Base-by-base conservation (phyloP, 2,797 vertebrate species). In the Lacerta agilis region DNA sequence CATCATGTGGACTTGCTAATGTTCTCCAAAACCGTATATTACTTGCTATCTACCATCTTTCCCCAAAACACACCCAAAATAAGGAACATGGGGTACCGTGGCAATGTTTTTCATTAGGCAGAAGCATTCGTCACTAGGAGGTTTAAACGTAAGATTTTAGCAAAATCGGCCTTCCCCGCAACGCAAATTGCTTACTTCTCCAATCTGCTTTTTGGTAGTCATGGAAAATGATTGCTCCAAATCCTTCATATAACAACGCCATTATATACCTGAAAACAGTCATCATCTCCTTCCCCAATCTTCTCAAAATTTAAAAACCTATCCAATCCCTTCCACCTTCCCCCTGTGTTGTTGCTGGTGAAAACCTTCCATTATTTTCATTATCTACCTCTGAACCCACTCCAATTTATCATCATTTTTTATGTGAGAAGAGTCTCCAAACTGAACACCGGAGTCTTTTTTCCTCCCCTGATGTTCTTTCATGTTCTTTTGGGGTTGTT, bases 231-330 rank as follows among this genome's bases (percentile, higher is more conserved):
- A 87, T 82, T 87, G 72, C 58, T 82, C 72, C 72, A 66, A 67
- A 45, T 87, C 79, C 71, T 66, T 82, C 61, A 27, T n/a, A 33
- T 58, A 87, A 82, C 71, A n/a, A 75, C 38, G 2, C 20, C 71
- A 82, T 87, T 87, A 82, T 82, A 45, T 67, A 66, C n/a, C 79
- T 82, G 79, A 87, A 87, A 82, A 87, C 71, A 87, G 79, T 36
- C 61, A 87, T 87, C 86, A 87, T 75, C 58, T 82, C 79, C 61
- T 76, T 82, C 72, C 11, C 29, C 69, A 49, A 76, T 67, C 86
- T 67, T 76, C 38, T 64, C 29, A 33, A 82, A 66, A 75, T 66
- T 66, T 49, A 87, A 82, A 82, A 87, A 49, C n/a, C 9, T 27
- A 76, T 76, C 38, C 79, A 87, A 20, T 27, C 55, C 69, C 69